These are phyloP conservation scores for Montipora capricornis DNA, from an alignment of 64 coral and sea anemone genomes.

Conservation along the genomic window DNA sequence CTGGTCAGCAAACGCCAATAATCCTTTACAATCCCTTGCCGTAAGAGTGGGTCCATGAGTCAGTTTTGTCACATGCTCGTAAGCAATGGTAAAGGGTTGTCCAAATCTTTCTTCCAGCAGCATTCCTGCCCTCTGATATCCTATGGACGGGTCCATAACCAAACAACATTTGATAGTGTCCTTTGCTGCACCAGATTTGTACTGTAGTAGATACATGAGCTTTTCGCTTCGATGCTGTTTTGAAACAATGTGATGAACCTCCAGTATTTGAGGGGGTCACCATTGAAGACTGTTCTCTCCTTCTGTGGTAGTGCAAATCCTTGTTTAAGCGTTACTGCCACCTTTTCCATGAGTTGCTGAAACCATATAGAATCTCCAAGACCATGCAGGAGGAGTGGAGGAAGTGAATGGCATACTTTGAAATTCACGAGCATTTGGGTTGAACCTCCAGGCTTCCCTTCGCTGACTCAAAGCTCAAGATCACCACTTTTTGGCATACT, in stretches of 20 bases:
- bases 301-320: too few relatives aligned
- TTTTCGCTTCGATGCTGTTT: slow-evolving; percentile 19
- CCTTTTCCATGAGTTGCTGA: too few relatives aligned
- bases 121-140: slow-evolving; percentile 15
- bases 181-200: slow-evolving; percentile 27
- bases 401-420: too few relatives aligned
- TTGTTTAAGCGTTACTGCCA: too few relatives aligned
- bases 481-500: too few relatives aligned
- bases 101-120: slow-evolving; percentile 64
- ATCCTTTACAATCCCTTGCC: slow-evolving; percentile 14
- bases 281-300: neutral
- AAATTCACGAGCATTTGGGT: too few relatives aligned
- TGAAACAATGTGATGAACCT: slow-evolving; percentile 56
- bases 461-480: too few relatives aligned
- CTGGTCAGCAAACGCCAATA: slow-evolving; percentile 35
- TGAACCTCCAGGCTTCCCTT: too few relatives aligned
- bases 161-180: slow-evolving; percentile 41
- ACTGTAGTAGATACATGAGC: slow-evolving; percentile 54
- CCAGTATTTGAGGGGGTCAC: slow-evolving; percentile 28
- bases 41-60: neutral
- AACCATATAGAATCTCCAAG: too few relatives aligned
- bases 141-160: slow-evolving; percentile 2
- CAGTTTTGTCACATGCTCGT: neutral
- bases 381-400: too few relatives aligned
- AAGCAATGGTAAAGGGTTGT: slow-evolving; percentile 44